These are phyloP conservation scores for Rhombomys opimus DNA, from an alignment of 2,113 vertebrate genomes.

Conservation along the genomic window DNA sequence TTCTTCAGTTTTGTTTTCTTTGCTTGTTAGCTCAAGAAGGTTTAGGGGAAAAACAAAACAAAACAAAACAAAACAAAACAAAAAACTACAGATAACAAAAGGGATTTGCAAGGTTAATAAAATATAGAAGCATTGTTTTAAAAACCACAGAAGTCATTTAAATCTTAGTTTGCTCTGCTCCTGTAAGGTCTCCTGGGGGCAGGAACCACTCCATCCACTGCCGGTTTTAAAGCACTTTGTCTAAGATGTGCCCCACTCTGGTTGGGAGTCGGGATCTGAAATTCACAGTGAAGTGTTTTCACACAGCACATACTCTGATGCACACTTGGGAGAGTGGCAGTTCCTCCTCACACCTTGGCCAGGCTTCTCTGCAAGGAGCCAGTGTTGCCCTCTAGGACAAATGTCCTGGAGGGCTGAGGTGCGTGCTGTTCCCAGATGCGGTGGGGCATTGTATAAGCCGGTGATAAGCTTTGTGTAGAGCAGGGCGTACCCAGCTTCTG, in stretches of 20 bases:
- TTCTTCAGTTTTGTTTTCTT: constrained; percentile 68
- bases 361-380: neutral
- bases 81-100: neutral
- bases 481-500: neutral
- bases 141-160: neutral
- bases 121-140: constrained; percentile 43
- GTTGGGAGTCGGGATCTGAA: neutral
- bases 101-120: neutral
- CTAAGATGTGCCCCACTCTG: neutral
- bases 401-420: neutral
- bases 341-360: neutral
- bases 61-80: too few relatives aligned
- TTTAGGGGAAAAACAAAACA: too few relatives aligned
- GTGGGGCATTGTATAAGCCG: neutral
- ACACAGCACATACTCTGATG: neutral
- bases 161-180: neutral
- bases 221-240: neutral
- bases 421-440: accelerated
- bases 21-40: constrained; percentile 52
- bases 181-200: constrained; percentile 18
- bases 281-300: neutral
- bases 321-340: neutral
- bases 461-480: neutral
- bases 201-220: neutral
- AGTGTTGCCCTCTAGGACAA: neutral